These are phyloP conservation scores for Xiphias gladius DNA, from an alignment of 2,113 vertebrate genomes.

Conservation along the genomic window DNA sequence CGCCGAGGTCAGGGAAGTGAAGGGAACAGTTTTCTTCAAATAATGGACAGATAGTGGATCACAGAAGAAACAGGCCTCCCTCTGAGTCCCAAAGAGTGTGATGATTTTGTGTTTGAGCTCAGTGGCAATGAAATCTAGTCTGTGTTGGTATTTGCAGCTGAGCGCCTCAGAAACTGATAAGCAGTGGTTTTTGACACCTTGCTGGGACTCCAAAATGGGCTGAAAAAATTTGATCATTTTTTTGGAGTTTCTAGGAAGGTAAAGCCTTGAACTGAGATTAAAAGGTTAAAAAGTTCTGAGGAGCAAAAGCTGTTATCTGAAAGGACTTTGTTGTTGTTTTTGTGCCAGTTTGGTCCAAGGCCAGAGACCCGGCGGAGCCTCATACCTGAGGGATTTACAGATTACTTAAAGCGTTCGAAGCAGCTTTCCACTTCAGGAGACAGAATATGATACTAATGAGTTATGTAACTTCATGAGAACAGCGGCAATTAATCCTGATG, in stretches of 20 bases:
- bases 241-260: background rate
- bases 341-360: conserved; percentile 41
- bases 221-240: background rate
- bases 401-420: conserved; percentile 59
- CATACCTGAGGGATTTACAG: conserved; percentile 76
- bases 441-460: conserved; percentile 49
- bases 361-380: background rate
- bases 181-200: background rate
- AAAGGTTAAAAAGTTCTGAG: background rate
- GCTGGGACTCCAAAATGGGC: background rate
- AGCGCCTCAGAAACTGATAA: conserved; percentile 3
- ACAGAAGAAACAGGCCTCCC: background rate
- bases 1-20: conserved; percentile 22
- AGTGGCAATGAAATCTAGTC: background rate
- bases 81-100: background rate
- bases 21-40: background rate
- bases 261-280: background rate
- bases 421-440: conserved; percentile 54
- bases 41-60: background rate
- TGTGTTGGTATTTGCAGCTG: background rate
- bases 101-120: background rate
- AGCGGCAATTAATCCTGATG: background rate
- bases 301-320: background rate
- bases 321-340: conserved; percentile 56
- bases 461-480: conserved; percentile 23